Percentiles rank a stretch among this genome's conserved stretches.
These are phyloP conservation scores for Bufo gargarizans DNA, from an alignment of 2,113 vertebrate genomes.

Conservation along the genomic window DNA sequence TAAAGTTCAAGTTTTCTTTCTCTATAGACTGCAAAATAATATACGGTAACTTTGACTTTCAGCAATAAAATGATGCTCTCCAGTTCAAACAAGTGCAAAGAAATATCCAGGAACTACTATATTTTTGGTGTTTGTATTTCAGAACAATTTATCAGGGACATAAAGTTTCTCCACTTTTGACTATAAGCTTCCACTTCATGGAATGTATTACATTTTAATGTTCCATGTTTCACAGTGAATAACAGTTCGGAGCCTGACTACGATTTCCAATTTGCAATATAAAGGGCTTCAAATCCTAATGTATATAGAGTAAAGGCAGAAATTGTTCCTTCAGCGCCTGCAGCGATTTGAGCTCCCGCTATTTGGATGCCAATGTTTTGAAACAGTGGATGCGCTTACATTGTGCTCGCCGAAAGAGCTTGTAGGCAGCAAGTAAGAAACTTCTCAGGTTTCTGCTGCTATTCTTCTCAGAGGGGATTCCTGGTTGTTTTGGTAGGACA, in stretches of 20 bases:
- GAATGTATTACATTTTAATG: background rate
- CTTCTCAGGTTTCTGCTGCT: background rate
- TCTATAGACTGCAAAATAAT: background rate
- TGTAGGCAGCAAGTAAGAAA: background rate
- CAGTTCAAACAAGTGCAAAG: background rate
- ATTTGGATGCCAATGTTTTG: constrained; percentile 42
- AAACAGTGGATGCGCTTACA: constrained; percentile 29
- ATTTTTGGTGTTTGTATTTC: background rate
- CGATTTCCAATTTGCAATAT: constrained; percentile 28
- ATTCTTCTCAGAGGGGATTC: background rate
- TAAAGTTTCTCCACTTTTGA: background rate
- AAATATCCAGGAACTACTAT: background rate
- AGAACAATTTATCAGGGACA: constrained; percentile 22
- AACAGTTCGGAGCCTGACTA: background rate
- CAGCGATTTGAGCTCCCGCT: constrained; percentile 50
- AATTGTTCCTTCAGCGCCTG: constrained; percentile 18
- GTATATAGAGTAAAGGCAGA: constrained; percentile 30
- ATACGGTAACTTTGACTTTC: background rate
- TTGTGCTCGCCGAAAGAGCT: background rate
- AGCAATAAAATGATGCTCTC: background rate
- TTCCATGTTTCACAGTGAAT: background rate
- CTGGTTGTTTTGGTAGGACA: background rate
- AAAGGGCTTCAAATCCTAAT: constrained; percentile 7
- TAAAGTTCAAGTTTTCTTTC: too few species aligned
- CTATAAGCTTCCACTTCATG: background rate